Evolutionary conservation across 2,888 invertebrate species (phyloP).

Genomic region (Rugalucina vietnamica): DNA sequence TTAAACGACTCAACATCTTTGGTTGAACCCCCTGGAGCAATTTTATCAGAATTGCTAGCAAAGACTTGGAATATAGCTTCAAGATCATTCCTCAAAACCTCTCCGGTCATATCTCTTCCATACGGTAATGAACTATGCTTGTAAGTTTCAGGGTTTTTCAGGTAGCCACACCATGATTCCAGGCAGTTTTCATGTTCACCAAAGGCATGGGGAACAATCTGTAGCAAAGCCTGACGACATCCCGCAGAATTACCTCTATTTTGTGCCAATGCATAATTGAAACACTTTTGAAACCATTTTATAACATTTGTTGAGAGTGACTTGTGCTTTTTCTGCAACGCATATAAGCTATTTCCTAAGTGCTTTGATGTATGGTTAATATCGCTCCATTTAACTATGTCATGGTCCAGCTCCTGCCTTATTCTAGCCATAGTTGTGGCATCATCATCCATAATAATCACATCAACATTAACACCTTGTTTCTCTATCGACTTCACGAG

Average conservation of each 20-base stretch:
- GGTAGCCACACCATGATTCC: conserved; percentile 3
- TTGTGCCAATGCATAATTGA: conserved; percentile 48
- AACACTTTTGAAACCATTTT: conserved; percentile 45
- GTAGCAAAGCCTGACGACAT: conserved; percentile 4
- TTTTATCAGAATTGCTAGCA: conserved; percentile 33
- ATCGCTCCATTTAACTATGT: conserved; percentile 50
- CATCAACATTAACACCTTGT: conserved; percentile 30
- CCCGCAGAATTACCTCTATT: conserved; percentile 29
- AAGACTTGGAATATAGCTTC: conserved; percentile 28
- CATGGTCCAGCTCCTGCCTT: conserved; percentile 19
- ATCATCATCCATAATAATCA: conserved; percentile 57
- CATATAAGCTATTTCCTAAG: conserved; percentile 41
- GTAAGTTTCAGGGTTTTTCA: conserved; percentile 18
- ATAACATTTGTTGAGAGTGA: conserved; percentile 32
- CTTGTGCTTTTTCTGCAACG: conserved; percentile 51
- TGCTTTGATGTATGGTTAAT: conserved; percentile 52
- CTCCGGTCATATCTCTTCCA: conserved; percentile 30
- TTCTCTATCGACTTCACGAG: conserved; percentile 40
- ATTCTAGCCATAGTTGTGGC: conserved; percentile 48
- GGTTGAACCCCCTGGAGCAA: conserved; percentile 49
- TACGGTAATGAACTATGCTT: conserved; percentile 25
- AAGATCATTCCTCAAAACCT: conserved; percentile 14
- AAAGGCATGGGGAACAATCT: conserved; percentile 36
- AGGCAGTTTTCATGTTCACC: conserved; percentile 14
- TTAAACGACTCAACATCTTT: conserved; percentile 54